Percentiles rank a stretch among this genome's conserved stretches.
Conservation (phyloP, 2,797 vertebrate genomes). For the Geotrypetes seraphini region DNA sequence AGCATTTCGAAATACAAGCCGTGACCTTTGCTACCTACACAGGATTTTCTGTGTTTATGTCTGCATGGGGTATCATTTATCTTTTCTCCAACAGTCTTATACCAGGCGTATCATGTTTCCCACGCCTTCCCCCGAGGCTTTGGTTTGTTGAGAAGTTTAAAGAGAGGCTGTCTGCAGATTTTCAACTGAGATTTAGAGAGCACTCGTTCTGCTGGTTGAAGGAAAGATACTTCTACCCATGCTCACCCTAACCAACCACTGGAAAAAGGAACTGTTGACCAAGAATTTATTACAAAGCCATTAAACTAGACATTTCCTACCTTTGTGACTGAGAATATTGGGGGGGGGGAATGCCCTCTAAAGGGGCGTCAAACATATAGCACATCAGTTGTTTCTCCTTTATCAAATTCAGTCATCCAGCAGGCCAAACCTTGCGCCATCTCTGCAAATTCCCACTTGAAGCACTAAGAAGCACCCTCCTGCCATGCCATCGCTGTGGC, state of each 20-base stretch:
- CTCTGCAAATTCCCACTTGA: no score
- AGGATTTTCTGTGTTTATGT: constrained; percentile 8
- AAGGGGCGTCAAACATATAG: no score
- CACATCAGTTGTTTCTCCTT: no score
- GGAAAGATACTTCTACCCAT: constrained; percentile 3
- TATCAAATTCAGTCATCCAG: no score
- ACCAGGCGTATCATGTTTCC: background rate
- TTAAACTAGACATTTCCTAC: no score
- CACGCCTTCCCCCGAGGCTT: background rate
- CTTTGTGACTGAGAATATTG: no score
- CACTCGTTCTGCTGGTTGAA: background rate
- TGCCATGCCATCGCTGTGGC: no score
- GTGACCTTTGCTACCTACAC: constrained; percentile 2
- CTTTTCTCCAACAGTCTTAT: constrained; percentile 14
- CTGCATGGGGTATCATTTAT: background rate
- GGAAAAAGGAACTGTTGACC: background rate
- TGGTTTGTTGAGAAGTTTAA: constrained; percentile 12
- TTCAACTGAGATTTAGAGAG: constrained; percentile 10
- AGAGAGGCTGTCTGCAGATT: background rate
- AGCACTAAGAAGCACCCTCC: no score
- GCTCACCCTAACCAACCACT: background rate
- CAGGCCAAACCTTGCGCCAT: no score
- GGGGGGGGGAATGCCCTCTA: no score
- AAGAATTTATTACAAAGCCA: background rate
- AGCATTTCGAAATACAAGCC: constrained; percentile 8